Evolutionary conservation across 2,797 vertebrate species (phyloP), one percentile per base, ranked within the genome.

Genomic region (Xiphophorus birchmanni): DNA sequence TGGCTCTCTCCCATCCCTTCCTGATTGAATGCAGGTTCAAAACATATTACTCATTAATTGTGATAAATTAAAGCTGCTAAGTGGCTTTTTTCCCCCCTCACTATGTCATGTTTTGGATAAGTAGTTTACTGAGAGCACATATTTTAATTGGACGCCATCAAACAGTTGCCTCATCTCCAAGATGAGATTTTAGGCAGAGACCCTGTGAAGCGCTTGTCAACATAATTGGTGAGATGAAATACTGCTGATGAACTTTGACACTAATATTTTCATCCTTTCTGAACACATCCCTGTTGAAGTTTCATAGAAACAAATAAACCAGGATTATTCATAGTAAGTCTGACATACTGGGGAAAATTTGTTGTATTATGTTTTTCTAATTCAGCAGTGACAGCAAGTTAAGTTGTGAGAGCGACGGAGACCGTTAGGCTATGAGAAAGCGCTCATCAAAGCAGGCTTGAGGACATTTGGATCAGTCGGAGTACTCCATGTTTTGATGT

Each of bases 91-190:
- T 60, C 78, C 32, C 32, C 32, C 32, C 40, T 8, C 4, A 40
- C 17, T 73, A 72, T 69, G 77, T 76, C 48, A 15, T 77, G 54
- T 78, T 81, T 21, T 29, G 71, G 67, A 76, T 82, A 65, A 83
- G 77, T 26, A 76, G 81, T 80, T 89, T 78, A 84, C 26, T n/a
- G 47, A 69, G 58, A 35, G 15, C 76, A 67, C 18, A 40, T 21
- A 58, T 58, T 87, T 89, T 83, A 90, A 90, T 82, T 85, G 71
- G 74, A 77, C 4, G 63, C 26, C 13, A n/a, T 82, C 75, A 84
- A 81, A 80, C 42, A 4, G 18, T 79, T 75, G 71, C 56, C 74
- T 78, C 77, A 75, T 42, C 73, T 63, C 8, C 0, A 2, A 44
- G 42, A 44, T 13, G 7, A 44, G 52, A 15, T 63, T 84, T 42